These are phyloP conservation scores for Agapornis roseicollis DNA, from an alignment of 2,113 vertebrate species.

Conservation along the genomic window DNA sequence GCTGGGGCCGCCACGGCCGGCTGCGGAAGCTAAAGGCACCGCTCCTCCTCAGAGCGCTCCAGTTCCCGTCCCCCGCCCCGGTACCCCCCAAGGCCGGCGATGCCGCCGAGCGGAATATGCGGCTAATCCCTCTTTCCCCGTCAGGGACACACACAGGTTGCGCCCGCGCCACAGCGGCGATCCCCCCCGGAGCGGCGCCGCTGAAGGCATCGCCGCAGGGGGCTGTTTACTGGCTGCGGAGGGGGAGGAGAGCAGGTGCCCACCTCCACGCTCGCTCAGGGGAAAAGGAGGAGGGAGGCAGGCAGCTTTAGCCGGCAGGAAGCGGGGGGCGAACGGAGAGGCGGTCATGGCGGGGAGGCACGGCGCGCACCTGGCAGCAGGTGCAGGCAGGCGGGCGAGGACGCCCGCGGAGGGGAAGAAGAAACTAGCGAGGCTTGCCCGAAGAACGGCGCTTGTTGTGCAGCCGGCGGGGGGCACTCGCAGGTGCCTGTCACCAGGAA, in stretches of 20 bases:
- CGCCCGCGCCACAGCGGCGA: not conserved
- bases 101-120: not conserved
- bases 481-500: not conserved
- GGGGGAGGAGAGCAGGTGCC: not conserved
- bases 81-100: not conserved
- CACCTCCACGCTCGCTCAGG: not conserved
- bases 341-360: not conserved
- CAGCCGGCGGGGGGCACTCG: not conserved
- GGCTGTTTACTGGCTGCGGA: not conserved
- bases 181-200: not conserved
- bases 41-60: not conserved
- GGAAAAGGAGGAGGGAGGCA: not conserved
- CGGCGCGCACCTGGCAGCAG: constrained; percentile 14
- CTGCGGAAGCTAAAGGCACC: not conserved
- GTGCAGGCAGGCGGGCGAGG: not conserved
- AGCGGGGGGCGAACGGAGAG: not conserved
- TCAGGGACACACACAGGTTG: not conserved
- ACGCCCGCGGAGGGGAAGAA: not conserved
- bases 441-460: not conserved
- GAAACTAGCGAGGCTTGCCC: not conserved
- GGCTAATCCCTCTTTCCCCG: no score
- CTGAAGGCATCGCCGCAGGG: not conserved
- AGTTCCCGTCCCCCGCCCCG: no score
- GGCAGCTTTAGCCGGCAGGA: not conserved
- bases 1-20: not conserved